Base-by-base conservation (phyloP, 2,797 vertebrate species). In the Tragopan temminckii region DNA sequence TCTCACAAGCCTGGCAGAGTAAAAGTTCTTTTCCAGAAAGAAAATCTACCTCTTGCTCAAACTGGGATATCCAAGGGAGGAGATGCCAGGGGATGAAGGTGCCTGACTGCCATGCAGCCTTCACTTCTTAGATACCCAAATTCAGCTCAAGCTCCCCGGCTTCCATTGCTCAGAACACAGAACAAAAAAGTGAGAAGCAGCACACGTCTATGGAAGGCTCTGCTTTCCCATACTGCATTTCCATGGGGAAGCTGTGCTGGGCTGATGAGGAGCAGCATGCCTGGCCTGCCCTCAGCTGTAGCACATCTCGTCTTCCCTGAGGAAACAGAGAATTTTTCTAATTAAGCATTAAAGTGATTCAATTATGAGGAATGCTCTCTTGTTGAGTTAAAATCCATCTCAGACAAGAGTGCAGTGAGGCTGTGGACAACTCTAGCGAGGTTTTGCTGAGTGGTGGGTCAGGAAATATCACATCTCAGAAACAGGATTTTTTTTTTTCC, bases 281-380 rank as follows among this genome's bases (percentile, higher is more conserved):
- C 70, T 87, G 50, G 57, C 33, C 58, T 88, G 72, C 80, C 82
- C 79, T 89, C 88, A 13, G 50, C 69, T 53, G 78, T 42, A 68
- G 33, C 1, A 2, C 2, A 2, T 80, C 94, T 87, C 40, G 14
- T 90, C 75, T 35, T 94, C 92, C 94, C 93, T 72, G 94, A 92
- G 72, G 94, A 93, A 91, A 80, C 36, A 71, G 1, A 72, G 81
- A 63, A 15, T 70, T 94, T 91, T 95, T 95, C 93, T 95, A 96
- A 96, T 96, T 96, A 95, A 91, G 91, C 76, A 58, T 89, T 95
- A 57, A 94, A 96, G 67, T 79, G 86, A 94, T 96, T 95, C 82
- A 95, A 93, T 97, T 95, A 96, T 84, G 78, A 93, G 59, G 85
- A 95, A 94, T 59, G 69, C 57, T 96, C 84, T 80, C 94, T 83